phyloP scores from a whole-genome alignment of 2,888 invertebrate genomes.

The Caenorhabditis becei region DNA sequence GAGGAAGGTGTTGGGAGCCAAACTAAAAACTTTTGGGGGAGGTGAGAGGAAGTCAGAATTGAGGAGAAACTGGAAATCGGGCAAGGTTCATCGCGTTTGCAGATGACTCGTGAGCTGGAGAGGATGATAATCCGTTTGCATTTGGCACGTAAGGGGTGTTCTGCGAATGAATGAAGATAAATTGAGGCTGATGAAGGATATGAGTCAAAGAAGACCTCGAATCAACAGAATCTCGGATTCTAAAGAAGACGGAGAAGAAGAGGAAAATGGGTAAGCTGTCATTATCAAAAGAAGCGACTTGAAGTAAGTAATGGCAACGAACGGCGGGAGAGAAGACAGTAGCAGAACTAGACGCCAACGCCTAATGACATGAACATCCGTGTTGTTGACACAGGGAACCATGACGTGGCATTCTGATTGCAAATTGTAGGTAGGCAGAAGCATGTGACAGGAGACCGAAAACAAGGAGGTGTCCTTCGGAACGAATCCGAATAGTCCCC shows the following conservation, averaged over 20 bases:
- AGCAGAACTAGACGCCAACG: constrained; percentile 31
- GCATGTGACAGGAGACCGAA: neutral
- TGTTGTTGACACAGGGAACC: constrained; percentile 44
- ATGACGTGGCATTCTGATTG: constrained; percentile 41
- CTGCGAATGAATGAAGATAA: constrained; percentile 39
- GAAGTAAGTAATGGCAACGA: constrained; percentile 38
- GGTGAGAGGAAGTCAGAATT: neutral
- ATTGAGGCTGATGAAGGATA: constrained; percentile 7
- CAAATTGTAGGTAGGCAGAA: neutral
- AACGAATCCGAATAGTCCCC: neutral
- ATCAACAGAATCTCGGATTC: too few relatives aligned
- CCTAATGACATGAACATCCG: constrained; percentile 53
- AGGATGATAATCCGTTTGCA: constrained; percentile 44
- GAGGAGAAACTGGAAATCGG: constrained; percentile 21
- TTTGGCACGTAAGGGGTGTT: constrained; percentile 52
- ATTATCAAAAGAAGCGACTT: constrained; percentile 34
- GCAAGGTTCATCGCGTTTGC: constrained; percentile 40
- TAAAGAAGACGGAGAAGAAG: neutral
- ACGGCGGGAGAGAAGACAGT: neutral
- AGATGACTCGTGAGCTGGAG: constrained; percentile 30
- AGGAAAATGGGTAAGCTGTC: constrained; percentile 14
- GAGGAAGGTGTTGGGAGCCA: neutral
- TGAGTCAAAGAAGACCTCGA: constrained; percentile 15
- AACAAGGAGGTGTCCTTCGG: neutral
- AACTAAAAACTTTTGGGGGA: constrained; percentile 21